Evolutionary conservation across 1,140 invertebrate genomes (phyloP).

Genomic region (Fragariocoptes setiger): DNA sequence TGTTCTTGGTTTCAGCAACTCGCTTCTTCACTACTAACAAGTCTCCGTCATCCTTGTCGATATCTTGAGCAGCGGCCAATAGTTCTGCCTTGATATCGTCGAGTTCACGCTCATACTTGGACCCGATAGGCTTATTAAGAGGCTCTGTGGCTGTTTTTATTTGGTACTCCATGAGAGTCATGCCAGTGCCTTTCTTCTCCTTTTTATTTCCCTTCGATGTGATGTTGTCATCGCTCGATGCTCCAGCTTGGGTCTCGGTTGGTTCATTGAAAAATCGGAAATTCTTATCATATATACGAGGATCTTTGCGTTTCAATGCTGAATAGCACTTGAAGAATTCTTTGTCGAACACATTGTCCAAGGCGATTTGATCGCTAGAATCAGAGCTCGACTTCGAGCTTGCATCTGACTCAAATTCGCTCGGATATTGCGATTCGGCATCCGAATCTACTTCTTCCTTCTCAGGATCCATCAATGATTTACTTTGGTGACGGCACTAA

Average conservation of each 20-base stretch:
- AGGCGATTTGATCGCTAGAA: neutral
- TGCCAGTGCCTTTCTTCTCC: too few relatives aligned
- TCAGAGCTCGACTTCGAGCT: neutral
- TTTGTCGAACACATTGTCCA: constrained; percentile 14
- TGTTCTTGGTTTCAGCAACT: constrained; percentile 11
- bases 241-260: too few relatives aligned
- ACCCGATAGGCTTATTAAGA: neutral
- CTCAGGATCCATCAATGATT: too few relatives aligned
- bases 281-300: constrained; percentile 21
- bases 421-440: too few relatives aligned
- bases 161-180: too few relatives aligned
- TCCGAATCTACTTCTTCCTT: too few relatives aligned
- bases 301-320: constrained; percentile 21
- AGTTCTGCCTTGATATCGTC: neutral
- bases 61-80: neutral
- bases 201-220: too few relatives aligned
- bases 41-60: constrained; percentile 31
- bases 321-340: constrained; percentile 20
- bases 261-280: constrained; percentile 15
- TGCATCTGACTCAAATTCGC: neutral
- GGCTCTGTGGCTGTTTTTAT: too few relatives aligned
- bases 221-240: too few relatives aligned
- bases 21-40: constrained; percentile 35
- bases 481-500: too few relatives aligned
- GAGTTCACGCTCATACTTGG: neutral